These are phyloP conservation scores for Temnothorax rugatulus DNA, from an alignment of 2,888 invertebrate species.

Conservation along the genomic window DNA sequence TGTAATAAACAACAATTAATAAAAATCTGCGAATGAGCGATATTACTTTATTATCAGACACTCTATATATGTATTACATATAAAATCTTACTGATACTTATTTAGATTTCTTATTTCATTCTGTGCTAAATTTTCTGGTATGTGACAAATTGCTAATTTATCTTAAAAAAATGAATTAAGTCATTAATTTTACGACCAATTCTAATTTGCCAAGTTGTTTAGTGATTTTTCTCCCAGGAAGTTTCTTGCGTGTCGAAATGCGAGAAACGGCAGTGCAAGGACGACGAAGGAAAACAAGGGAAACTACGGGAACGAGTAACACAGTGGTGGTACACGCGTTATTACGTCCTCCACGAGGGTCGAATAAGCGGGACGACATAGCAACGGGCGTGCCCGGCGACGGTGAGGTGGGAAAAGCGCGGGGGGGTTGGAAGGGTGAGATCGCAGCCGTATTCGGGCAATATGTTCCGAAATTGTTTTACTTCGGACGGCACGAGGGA, in stretches of 20 bases:
- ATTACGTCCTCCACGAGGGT: constrained; percentile 76
- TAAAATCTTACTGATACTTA: neutral
- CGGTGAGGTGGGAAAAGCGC: neutral
- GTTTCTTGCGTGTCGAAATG: constrained; percentile 1
- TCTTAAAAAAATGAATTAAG: constrained; percentile 2
- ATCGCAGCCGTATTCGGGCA: constrained; percentile 74
- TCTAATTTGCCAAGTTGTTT: constrained; percentile 8
- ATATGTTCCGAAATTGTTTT: constrained; percentile 83
- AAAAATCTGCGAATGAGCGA: neutral
- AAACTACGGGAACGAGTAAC: constrained; percentile 26
- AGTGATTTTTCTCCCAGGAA: neutral
- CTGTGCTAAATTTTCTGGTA: neutral
- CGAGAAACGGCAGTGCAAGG: constrained; percentile 4
- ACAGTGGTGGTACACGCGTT: constrained; percentile 75
- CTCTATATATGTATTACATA: neutral
- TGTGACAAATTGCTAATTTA: neutral
- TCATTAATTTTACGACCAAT: neutral
- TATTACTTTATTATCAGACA: neutral
- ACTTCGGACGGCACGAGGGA: constrained; percentile 69
- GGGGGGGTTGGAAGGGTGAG: constrained; percentile 21
- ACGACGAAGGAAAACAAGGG: constrained; percentile 38
- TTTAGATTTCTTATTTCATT: neutral
- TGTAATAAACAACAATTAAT: neutral
- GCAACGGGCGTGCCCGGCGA: constrained; percentile 27
- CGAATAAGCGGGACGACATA: constrained; percentile 63